phyloP scores from a whole-genome alignment of 2,888 invertebrate genomes.

The Physocephala rufipes region DNA sequence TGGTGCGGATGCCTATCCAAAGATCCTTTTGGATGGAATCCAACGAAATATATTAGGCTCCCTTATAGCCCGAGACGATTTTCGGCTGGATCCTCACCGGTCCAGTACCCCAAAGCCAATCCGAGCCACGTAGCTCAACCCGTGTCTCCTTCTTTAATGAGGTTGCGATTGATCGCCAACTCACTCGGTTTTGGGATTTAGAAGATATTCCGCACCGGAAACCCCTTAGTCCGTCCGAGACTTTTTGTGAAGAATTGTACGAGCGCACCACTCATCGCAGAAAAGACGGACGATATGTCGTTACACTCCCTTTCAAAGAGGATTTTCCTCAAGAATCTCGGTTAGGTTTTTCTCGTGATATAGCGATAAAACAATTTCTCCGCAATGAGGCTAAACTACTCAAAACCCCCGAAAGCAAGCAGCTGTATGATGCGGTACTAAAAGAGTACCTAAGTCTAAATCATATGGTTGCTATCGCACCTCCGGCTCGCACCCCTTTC shows the following conservation, averaged over 20 bases:
- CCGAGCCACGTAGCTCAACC: no score
- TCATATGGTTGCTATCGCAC: not conserved
- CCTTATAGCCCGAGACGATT: not conserved
- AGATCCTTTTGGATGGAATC: slow-evolving; percentile 6
- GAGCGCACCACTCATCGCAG: not conserved
- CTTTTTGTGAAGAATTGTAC: not conserved
- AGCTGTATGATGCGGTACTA: not conserved
- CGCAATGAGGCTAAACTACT: not conserved
- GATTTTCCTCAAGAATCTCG: no score
- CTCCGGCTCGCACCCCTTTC: no score
- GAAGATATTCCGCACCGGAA: not conserved
- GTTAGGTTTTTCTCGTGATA: not conserved
- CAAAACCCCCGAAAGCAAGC: not conserved
- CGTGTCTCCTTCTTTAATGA: no score
- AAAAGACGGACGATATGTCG: not conserved
- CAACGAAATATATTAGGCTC: not conserved
- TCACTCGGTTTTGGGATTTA: not conserved
- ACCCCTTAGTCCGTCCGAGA: no score
- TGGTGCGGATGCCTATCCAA: no score
- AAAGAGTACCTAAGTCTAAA: not conserved
- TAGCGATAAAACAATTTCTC: not conserved
- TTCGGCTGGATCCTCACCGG: not conserved
- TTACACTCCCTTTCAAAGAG: no score
- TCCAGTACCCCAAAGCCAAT: no score
- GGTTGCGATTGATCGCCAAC: not conserved